phyloP scores from a whole-genome alignment of 2,797 vertebrate genomes.

The Catamblyrhynchus diadema region DNA sequence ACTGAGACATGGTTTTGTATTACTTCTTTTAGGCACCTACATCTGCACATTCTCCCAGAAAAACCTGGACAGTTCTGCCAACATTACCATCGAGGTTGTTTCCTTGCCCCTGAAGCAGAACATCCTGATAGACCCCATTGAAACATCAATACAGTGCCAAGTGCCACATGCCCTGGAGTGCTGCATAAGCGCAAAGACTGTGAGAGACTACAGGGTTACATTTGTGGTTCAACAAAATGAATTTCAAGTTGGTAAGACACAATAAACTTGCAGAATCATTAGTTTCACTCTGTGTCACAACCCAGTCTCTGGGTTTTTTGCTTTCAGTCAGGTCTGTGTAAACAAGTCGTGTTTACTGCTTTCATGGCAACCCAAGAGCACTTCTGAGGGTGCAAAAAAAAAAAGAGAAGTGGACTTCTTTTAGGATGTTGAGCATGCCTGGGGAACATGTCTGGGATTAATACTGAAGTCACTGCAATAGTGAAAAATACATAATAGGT shows the following conservation, averaged over 20 bases:
- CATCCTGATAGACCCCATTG: conserved; percentile 68
- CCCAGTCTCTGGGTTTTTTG: neutral
- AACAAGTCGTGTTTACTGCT: neutral
- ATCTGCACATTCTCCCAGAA: conserved; percentile 67
- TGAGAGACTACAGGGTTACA: neutral
- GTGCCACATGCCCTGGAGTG: conserved; percentile 25
- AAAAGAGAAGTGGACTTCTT: neutral
- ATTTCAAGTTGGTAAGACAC: conserved; percentile 50
- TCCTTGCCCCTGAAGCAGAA: conserved; percentile 45
- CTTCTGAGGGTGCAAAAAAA: neutral
- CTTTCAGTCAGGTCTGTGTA: neutral
- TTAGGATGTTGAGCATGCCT: neutral
- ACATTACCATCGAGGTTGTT: conserved; percentile 20
- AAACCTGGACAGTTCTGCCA: conserved; percentile 38
- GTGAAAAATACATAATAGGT: neutral
- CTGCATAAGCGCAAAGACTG: conserved; percentile 20
- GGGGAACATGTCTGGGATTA: neutral
- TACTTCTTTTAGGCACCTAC: conserved; percentile 65
- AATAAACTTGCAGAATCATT: neutral
- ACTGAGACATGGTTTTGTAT: neutral
- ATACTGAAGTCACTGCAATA: neutral
- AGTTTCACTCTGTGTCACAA: neutral
- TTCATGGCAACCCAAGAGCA: neutral
- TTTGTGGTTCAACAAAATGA: neutral
- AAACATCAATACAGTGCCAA: neutral